phyloP scores from a whole-genome alignment of 2,888 invertebrate genomes.

The Melieria omissa region DNA sequence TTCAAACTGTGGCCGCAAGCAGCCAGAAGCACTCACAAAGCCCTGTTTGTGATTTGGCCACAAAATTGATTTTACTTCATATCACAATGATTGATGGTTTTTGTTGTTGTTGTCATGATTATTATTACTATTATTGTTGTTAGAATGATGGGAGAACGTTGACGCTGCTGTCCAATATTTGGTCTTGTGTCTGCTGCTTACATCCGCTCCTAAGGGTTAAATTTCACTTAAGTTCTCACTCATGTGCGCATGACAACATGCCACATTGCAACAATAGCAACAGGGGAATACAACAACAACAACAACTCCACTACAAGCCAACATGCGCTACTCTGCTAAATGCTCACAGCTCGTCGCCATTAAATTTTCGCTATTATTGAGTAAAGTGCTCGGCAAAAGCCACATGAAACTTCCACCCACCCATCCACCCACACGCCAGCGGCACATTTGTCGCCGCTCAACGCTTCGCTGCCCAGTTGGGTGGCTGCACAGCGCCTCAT shows the following conservation, averaged over 20 bases:
- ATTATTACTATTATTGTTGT: slow-evolving; percentile 17
- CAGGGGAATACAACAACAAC: slow-evolving; percentile 45
- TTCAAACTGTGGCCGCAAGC: too few relatives aligned
- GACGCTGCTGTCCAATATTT: too few relatives aligned
- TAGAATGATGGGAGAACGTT: too few relatives aligned
- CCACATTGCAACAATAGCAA: slow-evolving; percentile 21
- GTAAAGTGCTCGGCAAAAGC: not conserved
- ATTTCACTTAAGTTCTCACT: not conserved
- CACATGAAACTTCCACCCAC: too few relatives aligned
- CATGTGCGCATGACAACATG: not conserved
- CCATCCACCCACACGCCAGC: too few relatives aligned
- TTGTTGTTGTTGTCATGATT: slow-evolving; percentile 31
- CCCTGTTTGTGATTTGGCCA: slow-evolving; percentile 30
- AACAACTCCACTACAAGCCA: slow-evolving; percentile 21
- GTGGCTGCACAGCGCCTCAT: too few relatives aligned
- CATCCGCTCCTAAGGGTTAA: not conserved
- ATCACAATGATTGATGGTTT: slow-evolving; percentile 37
- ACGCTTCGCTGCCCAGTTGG: too few relatives aligned
- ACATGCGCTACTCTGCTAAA: not conserved
- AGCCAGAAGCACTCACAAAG: not conserved
- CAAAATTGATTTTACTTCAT: slow-evolving; percentile 33
- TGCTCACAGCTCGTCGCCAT: slow-evolving; percentile 9
- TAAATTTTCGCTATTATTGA: slow-evolving; percentile 24
- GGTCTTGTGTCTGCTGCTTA: not conserved
- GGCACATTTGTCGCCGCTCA: too few relatives aligned